These are phyloP conservation scores for Epizoanthus illoricatus DNA, from an alignment of 92 coral and sea anemone species.

Conservation along the genomic window DNA sequence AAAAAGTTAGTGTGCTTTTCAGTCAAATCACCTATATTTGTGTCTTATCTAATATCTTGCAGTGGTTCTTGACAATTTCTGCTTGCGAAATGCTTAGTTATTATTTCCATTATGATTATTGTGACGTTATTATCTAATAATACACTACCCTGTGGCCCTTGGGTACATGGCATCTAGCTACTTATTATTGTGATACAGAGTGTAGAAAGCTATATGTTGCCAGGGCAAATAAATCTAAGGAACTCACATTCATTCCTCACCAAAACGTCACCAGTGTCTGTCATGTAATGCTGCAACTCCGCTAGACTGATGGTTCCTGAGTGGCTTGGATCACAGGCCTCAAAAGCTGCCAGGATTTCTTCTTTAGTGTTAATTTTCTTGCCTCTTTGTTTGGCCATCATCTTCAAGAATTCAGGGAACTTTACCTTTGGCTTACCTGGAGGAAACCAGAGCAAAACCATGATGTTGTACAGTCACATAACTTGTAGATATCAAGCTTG, in stretches of 20 bases:
- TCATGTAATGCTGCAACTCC: conserved; percentile 77
- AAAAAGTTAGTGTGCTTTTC: too few relatives aligned
- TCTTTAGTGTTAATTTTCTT: conserved; percentile 55
- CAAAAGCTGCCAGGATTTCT: conserved; percentile 87
- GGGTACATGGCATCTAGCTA: background rate
- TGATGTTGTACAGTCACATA: background rate
- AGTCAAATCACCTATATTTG: too few relatives aligned
- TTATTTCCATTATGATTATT: too few relatives aligned
- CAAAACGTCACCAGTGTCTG: conserved; percentile 80
- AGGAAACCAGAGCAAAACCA: background rate
- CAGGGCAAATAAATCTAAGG: background rate
- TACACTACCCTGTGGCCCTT: too few relatives aligned
- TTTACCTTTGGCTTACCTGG: conserved; percentile 71
- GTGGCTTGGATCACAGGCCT: conserved; percentile 67
- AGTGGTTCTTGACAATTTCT: too few relatives aligned
- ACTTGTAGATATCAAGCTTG: too few relatives aligned
- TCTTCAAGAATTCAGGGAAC: conserved; percentile 88
- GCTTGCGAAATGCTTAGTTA: too few relatives aligned
- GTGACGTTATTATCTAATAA: too few relatives aligned
- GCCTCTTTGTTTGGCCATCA: conserved; percentile 80
- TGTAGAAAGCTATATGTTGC: too few relatives aligned
- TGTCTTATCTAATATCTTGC: too few relatives aligned
- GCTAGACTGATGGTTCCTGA: conserved; percentile 72
- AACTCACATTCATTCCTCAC: conserved; percentile 74
- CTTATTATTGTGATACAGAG: background rate